Conservation (phyloP, 37 sponge, comb jelly and placozoan genomes). For the Ianthella basta region DNA sequence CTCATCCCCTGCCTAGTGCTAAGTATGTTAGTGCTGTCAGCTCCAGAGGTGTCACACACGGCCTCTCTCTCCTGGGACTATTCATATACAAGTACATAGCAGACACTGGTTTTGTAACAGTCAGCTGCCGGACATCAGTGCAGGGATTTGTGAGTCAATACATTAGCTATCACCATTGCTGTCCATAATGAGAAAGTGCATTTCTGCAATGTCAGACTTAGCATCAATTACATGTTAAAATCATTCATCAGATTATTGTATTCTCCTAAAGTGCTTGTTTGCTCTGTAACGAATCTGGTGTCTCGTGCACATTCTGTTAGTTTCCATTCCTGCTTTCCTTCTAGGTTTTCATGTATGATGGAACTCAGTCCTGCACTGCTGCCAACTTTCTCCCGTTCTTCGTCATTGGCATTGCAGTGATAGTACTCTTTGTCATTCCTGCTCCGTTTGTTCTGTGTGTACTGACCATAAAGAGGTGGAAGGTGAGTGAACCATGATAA, state of each 20-base stretch:
- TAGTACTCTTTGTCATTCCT: constrained; percentile 50
- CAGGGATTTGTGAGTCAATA: too few species aligned
- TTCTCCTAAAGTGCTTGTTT: too few species aligned
- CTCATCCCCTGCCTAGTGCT: too few species aligned
- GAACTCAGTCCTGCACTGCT: constrained; percentile 36
- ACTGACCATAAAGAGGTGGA: constrained; percentile 1
- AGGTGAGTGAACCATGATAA: background rate
- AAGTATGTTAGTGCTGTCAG: constrained; percentile 31
- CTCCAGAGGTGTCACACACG: constrained; percentile 53
- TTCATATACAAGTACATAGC: constrained; percentile 76
- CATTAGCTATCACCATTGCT: too few species aligned
- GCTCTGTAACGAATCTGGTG: too few species aligned
- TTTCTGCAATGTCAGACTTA: too few species aligned
- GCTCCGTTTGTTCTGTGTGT: constrained; percentile 32
- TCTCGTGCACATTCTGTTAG: background rate
- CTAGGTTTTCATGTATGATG: constrained; percentile 46
- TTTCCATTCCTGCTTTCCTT: background rate
- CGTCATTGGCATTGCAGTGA: constrained; percentile 43
- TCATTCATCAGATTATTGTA: too few species aligned
- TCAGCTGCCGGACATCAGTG: constrained; percentile 36
- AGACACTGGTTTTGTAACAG: constrained; percentile 56
- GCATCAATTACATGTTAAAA: too few species aligned
- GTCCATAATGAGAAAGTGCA: too few species aligned
- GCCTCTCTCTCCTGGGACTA: constrained; percentile 53
- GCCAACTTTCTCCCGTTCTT: constrained; percentile 41